Percentiles rank a stretch among this genome's conserved stretches.
Evolutionary conservation across 2,797 vertebrate genomes (phyloP).

Genomic region (Cuculus canorus): DNA sequence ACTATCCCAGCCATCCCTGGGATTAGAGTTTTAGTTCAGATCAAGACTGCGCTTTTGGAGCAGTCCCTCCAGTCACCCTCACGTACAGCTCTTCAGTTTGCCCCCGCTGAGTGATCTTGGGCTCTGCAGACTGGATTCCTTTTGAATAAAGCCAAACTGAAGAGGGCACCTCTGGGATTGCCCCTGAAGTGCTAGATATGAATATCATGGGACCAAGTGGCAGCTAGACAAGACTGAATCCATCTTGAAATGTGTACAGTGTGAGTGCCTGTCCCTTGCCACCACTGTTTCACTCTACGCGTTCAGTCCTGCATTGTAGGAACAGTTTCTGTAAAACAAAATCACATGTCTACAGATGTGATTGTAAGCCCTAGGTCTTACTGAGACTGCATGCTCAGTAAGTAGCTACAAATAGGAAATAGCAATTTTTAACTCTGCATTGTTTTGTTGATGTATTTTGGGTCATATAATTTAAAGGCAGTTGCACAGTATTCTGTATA

Average conservation of each 20-base stretch:
- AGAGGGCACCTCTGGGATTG: background rate
- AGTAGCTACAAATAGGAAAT: conserved; percentile 2
- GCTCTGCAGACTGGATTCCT: background rate
- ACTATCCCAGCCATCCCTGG: background rate
- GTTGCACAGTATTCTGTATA: background rate
- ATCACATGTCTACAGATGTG: background rate
- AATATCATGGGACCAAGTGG: background rate
- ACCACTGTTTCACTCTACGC: background rate
- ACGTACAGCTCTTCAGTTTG: background rate
- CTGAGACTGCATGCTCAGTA: background rate
- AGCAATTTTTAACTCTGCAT: background rate
- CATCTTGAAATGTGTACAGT: background rate
- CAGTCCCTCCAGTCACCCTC: background rate
- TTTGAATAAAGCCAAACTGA: background rate
- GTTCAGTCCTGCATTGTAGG: background rate
- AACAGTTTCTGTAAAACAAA: background rate
- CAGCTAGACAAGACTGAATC: background rate
- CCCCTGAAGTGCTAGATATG: background rate
- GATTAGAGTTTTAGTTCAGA: background rate
- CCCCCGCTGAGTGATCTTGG: background rate
- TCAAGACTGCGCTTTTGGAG: background rate
- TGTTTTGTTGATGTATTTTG: conserved; percentile 42
- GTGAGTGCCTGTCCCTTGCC: rapidly evolving
- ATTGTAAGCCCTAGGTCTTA: background rate
- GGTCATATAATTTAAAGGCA: conserved; percentile 34